Conservation (phyloP, 2,113 vertebrate genomes). For the Stegostoma tigrinum region DNA sequence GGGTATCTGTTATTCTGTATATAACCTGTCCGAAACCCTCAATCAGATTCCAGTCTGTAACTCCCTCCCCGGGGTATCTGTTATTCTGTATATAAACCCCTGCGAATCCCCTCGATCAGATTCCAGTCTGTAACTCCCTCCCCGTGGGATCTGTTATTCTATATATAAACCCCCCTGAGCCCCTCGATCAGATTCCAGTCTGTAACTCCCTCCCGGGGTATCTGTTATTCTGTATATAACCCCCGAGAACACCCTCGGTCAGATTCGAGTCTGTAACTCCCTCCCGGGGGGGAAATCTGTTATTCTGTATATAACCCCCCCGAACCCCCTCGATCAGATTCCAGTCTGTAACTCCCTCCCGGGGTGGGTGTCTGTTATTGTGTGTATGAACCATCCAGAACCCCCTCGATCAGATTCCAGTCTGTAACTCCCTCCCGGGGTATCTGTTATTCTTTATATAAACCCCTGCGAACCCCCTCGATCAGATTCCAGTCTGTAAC, state of each 20-base stretch:
- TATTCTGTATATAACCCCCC: no score
- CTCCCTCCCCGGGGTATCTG: background rate
- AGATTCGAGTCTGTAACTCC: no score
- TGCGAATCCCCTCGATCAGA: background rate
- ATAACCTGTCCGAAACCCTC: background rate
- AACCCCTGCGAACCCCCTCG: no score
- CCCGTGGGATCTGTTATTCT: no score
- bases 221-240: background rate
- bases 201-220: background rate
- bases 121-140: background rate
- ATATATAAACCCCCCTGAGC: background rate
- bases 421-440: no score
- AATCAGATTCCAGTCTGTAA: background rate
- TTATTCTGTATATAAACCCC: background rate
- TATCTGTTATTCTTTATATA: no score
- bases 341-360: no score
- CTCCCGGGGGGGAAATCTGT: background rate
- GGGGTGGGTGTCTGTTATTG: no score
- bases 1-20: constrained; percentile 9
- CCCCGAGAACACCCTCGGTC: no score
- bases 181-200: background rate
- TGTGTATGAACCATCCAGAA: background rate
- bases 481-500: no score
- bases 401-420: no score
- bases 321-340: background rate